Conservation (phyloP, 1,140 invertebrate genomes). For the Neodiprion pinetum region DNA sequence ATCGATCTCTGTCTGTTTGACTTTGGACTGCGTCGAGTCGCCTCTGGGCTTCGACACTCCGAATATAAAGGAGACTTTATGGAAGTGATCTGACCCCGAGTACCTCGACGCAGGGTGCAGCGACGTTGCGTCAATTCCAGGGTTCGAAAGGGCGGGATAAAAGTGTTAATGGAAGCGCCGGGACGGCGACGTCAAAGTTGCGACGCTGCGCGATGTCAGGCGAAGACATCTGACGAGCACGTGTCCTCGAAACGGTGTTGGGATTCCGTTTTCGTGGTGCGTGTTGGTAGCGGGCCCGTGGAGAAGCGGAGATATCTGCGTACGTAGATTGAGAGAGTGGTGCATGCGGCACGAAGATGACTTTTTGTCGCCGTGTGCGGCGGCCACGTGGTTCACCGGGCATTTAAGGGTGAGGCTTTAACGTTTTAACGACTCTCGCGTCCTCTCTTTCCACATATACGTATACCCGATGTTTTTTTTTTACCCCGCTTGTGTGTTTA, state of each 20-base stretch:
- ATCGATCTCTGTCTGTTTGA: too few species aligned
- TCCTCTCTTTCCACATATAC: background rate
- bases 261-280: constrained; percentile 3
- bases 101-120: too few species aligned
- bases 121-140: constrained; percentile 22
- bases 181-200: constrained; percentile 36
- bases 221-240: constrained; percentile 57
- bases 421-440: background rate
- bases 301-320: background rate
- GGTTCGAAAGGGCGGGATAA: constrained; percentile 50
- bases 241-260: constrained; percentile 42
- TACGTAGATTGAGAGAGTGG: background rate
- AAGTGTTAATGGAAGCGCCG: constrained; percentile 55
- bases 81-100: too few species aligned
- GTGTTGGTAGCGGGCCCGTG: background rate
- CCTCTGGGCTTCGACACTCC: too few species aligned
- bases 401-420: constrained; percentile 1
- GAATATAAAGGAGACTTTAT: too few species aligned
- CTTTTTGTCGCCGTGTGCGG: constrained; percentile 6
- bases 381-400: constrained; percentile 6
- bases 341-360: background rate
- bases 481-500: constrained; percentile 9
- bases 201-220: background rate
- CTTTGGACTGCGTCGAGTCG: too few species aligned
- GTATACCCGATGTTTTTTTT: background rate